Conservation (phyloP, 2,113 vertebrate species). For the Pedionomus torquatus region DNA sequence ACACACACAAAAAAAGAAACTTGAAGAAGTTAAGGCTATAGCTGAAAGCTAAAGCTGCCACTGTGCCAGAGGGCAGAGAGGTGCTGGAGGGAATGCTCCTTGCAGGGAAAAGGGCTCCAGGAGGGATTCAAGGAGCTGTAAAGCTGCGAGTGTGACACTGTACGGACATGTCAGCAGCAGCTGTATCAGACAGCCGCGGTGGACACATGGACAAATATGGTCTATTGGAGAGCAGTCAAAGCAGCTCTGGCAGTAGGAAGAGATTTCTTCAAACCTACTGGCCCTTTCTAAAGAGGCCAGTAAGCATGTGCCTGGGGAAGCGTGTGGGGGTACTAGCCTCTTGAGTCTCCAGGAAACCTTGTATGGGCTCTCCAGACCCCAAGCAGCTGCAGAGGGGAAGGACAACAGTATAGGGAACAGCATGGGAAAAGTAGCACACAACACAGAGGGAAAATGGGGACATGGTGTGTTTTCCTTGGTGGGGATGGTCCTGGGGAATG, state of each 20-base stretch:
- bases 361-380: neutral
- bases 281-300: neutral
- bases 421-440: neutral
- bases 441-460: accelerated
- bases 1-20: neutral
- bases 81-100: neutral
- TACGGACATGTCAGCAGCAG: neutral
- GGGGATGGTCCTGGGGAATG: accelerated
- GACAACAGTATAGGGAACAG: neutral
- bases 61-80: neutral
- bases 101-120: neutral
- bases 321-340: neutral
- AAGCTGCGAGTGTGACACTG: neutral
- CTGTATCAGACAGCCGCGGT: neutral
- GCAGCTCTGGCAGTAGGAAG: neutral
- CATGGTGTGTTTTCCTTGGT: accelerated
- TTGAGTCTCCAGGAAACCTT: neutral
- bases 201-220: conserved; percentile 64
- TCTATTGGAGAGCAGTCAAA: conserved; percentile 38
- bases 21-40: neutral
- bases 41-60: neutral
- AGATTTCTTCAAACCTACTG: neutral
- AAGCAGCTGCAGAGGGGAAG: neutral
- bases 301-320: accelerated
- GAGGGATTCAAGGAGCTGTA: neutral